phyloP scores from a whole-genome alignment of 2,113 vertebrate species.

The Dasyurus viverrinus region DNA sequence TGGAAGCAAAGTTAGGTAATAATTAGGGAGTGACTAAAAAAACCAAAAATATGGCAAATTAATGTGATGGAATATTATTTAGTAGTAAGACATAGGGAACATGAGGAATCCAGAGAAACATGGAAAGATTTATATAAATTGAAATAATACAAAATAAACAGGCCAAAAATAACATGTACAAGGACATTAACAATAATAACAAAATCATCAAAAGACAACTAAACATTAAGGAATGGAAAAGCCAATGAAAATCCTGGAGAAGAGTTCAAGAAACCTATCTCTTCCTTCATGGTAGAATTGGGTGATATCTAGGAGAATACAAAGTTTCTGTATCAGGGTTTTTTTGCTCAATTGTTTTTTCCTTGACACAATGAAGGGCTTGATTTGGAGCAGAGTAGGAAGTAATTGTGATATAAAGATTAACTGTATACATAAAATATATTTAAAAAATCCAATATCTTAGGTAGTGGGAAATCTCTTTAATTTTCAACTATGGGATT shows the following conservation, averaged over 20 bases:
- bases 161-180: neutral
- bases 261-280: neutral
- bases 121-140: neutral
- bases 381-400: neutral
- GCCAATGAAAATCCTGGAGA: neutral
- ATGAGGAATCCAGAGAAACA: neutral
- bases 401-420: neutral
- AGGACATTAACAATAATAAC: neutral
- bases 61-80: neutral
- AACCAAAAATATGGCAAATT: neutral
- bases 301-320: neutral
- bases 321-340: neutral
- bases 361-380: neutral
- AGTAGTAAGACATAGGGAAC: neutral
- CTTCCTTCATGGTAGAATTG: neutral
- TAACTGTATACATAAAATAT: neutral
- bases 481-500: neutral
- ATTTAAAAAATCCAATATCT: neutral
- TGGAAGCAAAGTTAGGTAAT: neutral
- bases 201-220: neutral
- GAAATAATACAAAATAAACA: neutral
- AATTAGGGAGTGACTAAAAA: neutral
- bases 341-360: neutral
- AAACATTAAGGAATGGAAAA: neutral
- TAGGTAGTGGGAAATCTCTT: neutral